Evolutionary conservation across 2,888 invertebrate species (phyloP).

Genomic region (Anoncus sp.): DNA sequence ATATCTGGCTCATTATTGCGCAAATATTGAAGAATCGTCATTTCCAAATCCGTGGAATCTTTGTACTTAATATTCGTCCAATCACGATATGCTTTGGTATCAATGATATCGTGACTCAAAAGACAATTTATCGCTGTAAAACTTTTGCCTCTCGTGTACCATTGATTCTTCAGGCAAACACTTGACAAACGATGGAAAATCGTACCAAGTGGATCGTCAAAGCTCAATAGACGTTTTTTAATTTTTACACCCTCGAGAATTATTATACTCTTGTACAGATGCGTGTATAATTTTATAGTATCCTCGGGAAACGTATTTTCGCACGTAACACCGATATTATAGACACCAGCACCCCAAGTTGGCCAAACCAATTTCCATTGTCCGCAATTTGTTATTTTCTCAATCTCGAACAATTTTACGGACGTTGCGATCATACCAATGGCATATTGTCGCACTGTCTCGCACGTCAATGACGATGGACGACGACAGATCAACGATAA

Average conservation of each 20-base stretch:
- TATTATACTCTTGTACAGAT: slow-evolving; percentile 69
- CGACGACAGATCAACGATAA: slow-evolving; percentile 21
- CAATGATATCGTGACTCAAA: slow-evolving; percentile 68
- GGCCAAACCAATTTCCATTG: slow-evolving; percentile 70
- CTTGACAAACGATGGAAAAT: slow-evolving; percentile 70
- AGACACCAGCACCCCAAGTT: slow-evolving; percentile 68
- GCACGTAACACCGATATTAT: slow-evolving; percentile 71
- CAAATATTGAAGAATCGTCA: slow-evolving; percentile 73
- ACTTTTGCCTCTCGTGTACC: slow-evolving; percentile 75
- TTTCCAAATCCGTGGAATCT: slow-evolving; percentile 30
- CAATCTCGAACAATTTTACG: background rate
- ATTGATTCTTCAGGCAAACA: slow-evolving; percentile 66
- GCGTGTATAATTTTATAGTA: slow-evolving; percentile 65
- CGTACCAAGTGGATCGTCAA: slow-evolving; percentile 54
- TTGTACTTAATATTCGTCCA: slow-evolving; percentile 78
- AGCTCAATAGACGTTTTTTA: slow-evolving; percentile 50
- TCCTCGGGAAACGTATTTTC: slow-evolving; percentile 67
- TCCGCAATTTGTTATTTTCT: slow-evolving; percentile 7
- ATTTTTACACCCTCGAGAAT: slow-evolving; percentile 69
- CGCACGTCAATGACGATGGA: background rate
- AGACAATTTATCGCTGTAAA: slow-evolving; percentile 74
- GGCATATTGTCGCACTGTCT: background rate
- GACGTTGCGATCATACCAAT: background rate
- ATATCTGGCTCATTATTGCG: slow-evolving; percentile 50
- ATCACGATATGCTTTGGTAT: slow-evolving; percentile 74